Base-by-base conservation (phyloP, 2,888 invertebrate genomes). In the Heteropelma amictum region DNA sequence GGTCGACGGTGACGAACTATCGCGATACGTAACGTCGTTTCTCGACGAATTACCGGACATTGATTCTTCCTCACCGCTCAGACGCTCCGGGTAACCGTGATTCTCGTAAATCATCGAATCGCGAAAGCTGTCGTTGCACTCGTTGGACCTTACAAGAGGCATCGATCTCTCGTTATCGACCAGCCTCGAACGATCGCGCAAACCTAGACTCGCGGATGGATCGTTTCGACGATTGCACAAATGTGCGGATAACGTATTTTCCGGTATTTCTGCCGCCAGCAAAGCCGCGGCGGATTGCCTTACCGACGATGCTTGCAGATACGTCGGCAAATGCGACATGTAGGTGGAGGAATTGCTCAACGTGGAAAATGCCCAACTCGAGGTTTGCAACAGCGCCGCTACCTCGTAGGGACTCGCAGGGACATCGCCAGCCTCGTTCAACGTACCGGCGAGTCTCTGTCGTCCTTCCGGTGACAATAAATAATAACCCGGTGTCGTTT, bases 381-480 rank as follows among this genome's bases (percentile, higher is more conserved):
- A 81, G n/a, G 84, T 79, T 65, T 84, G 82, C 53, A 88, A 81
- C 10, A 88, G 81, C 2, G 84, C 81, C 5, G 86, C 83, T n/a
- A 81, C 78, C 49, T 87, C 88, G 81, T 88, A 88, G 0, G 85
- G 80, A 30, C 84, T 82, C 7, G 72, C 26, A 0, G 73, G 70
- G 8, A 75, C 72, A 12, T 78, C 80, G 10, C 12, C 47, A 0
- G 47, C 51, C 49, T 80, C 84, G 53, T 70, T 73, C 23, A 77
- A 19, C 40, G 63, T 54, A 12, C 65, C 67, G 45, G 82, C 79
- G 28, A 84, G 77, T 78, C 86, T 79, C 65, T 86, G 86, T 33
- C 87, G 76, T 1, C 84, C 81, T 72, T 87, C 85, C 8, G 86
- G 82, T 30, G 86, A 84, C 4, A 88, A 74, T 1, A 86, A 90